Evolutionary conservation across 2,797 vertebrate genomes (phyloP).

Genomic region (Lophius americanus): DNA sequence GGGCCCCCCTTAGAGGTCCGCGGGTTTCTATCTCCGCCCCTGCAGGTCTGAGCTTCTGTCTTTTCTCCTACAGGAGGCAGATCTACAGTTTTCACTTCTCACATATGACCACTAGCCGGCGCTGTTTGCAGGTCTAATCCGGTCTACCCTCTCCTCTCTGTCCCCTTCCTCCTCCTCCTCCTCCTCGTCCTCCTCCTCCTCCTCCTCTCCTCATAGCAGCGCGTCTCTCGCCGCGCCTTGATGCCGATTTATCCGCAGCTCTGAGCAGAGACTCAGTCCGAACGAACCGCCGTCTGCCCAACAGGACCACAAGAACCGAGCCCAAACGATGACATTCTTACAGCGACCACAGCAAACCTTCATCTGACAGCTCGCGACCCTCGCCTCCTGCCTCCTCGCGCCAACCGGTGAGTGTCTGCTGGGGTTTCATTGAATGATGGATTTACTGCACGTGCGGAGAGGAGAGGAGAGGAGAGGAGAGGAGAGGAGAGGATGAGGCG

Average conservation of each 20-base stretch:
- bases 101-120: conserved; percentile 45
- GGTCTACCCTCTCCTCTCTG: neutral
- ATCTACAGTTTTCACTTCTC: neutral
- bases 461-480: too few species aligned
- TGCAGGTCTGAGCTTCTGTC: neutral
- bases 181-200: neutral
- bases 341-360: conserved; percentile 62
- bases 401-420: conserved; percentile 74
- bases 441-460: too few species aligned
- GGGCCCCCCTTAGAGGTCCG: too few species aligned
- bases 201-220: conserved; percentile 47
- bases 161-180: neutral
- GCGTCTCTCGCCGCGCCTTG: conserved; percentile 63
- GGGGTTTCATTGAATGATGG: conserved; percentile 16
- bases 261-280: conserved; percentile 37
- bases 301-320: conserved; percentile 41
- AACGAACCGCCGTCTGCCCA: conserved; percentile 43
- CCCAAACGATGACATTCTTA: conserved; percentile 80
- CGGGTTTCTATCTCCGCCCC: too few species aligned
- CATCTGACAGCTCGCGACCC: conserved; percentile 77
- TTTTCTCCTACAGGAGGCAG: neutral
- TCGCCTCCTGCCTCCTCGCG: conserved; percentile 66
- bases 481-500: too few species aligned
- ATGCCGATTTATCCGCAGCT: conserved; percentile 68
- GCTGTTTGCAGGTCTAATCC: conserved; percentile 44